phyloP scores from a whole-genome alignment of 1,140 invertebrate genomes.

The Anagrus nilaparvatae region DNA sequence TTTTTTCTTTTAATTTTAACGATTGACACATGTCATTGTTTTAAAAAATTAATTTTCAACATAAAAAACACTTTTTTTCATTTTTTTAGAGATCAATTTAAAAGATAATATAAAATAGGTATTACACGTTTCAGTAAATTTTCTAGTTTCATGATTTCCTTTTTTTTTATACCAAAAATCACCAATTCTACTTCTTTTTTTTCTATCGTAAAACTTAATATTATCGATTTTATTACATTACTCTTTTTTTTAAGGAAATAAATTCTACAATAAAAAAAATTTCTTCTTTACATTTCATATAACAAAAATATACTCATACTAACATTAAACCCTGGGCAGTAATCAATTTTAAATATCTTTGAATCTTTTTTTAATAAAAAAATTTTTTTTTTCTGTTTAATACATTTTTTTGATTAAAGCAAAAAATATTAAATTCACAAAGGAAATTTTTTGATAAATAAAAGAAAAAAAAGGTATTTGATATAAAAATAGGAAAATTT shows the following conservation, averaged over 20 bases:
- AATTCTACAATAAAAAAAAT: too few species aligned
- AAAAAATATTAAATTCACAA: background rate
- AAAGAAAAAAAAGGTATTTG: background rate
- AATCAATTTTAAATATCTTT: constrained; percentile 6
- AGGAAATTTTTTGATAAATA: too few species aligned
- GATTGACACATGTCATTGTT: constrained; percentile 14
- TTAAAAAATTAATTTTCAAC: background rate
- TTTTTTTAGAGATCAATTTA: background rate
- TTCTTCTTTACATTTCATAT: background rate
- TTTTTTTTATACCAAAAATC: too few species aligned
- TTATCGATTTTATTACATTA: too few species aligned
- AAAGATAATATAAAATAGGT: background rate
- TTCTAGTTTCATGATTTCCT: too few species aligned
- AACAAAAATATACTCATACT: background rate
- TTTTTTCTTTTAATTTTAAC: background rate
- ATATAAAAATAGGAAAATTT: background rate
- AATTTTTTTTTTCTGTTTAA: background rate
- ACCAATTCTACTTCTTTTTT: too few species aligned
- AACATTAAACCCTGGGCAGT: constrained; percentile 36
- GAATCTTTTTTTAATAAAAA: background rate
- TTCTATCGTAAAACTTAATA: too few species aligned
- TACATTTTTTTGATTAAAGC: constrained; percentile 1
- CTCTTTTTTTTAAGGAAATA: too few species aligned
- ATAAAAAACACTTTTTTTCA: too few species aligned
- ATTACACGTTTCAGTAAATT: too few species aligned